Evolutionary conservation across 2,113 vertebrate species (phyloP), one percentile per base, ranked within the genome.

Genomic region (Hydrolagus affinis): DNA sequence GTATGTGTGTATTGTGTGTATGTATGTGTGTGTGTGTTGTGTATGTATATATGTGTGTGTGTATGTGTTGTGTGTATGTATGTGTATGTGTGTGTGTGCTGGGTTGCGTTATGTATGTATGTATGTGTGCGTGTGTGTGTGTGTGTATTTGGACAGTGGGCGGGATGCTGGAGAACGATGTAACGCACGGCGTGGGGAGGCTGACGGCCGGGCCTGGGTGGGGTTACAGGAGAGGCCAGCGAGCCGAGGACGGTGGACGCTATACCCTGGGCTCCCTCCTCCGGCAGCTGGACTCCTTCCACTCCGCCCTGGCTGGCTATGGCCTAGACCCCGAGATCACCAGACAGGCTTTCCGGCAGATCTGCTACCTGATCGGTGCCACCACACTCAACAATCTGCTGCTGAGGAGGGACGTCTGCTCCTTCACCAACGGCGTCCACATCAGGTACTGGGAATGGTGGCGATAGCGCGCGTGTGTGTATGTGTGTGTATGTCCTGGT

Each of bases 361-460:
- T 96, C 71, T 88, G 89, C 87, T 90, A 94, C 89, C 85, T 91
- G 71, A 25, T 94, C 88, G 87, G 88, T 0, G 89, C 93, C 86
- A 88, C 89, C 0, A 87, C 93, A 10, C 90, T 95, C 87, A 96
- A 94, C 92, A 92, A 88, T 87, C 90, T 96, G 87, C 89, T 96
- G 86, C 91, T 95, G 85, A 89, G 94, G 56, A 95, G 93, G 86
- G 93, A 95, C 86, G 86, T 89, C 44, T 95, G 95, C 90, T 92
- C 90, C 90, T 95, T 94, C 89, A 94, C 89, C 86, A 89, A 92
- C 0, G 94, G 94, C 73, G 88, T 95, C 85, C 93, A 94, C 87
- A 95, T 96, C 89, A 91, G 95, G 95, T 95, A 8, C 19, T 89
- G 89, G 32, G 1, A 23, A n/a, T n/a, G 1, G 11, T 10, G n/a